These are phyloP conservation scores for Ophion costatus DNA, from an alignment of 2,888 invertebrate genomes.

Conservation along the genomic window DNA sequence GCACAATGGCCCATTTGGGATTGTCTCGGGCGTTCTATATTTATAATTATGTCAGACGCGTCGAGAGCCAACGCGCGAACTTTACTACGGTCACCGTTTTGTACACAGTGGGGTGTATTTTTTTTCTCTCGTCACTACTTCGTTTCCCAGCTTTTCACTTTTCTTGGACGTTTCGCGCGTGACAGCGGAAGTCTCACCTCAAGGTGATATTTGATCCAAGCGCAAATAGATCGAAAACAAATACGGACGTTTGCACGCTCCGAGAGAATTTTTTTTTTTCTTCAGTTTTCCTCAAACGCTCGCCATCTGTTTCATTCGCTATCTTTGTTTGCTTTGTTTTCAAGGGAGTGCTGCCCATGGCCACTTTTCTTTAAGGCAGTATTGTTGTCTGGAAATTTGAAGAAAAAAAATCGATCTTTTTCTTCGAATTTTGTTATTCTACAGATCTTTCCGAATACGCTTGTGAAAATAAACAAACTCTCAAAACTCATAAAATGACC, in stretches of 20 bases:
- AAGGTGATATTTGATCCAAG: conserved; percentile 22
- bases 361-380: too few relatives aligned
- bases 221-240: conserved; percentile 16
- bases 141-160: conserved; percentile 25
- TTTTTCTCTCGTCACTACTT: conserved; percentile 23
- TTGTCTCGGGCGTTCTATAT: conserved; percentile 76
- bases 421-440: too few relatives aligned
- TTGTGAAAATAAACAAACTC: too few relatives aligned
- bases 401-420: too few relatives aligned
- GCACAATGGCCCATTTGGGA: conserved; percentile 74
- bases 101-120: conserved; percentile 19
- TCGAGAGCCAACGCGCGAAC: conserved; percentile 58
- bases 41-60: conserved; percentile 80
- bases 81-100: conserved; percentile 46
- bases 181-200: conserved; percentile 10
- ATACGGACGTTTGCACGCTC: conserved; percentile 28
- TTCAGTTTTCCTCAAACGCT: too few relatives aligned
- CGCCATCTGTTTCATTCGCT: background rate
- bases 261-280: conserved; percentile 14
- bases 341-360: background rate
- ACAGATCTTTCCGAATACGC: too few relatives aligned
- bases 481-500: too few relatives aligned
- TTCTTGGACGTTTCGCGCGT: conserved; percentile 9
- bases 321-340: background rate
- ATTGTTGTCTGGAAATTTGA: too few relatives aligned